These are phyloP conservation scores for Melipona bicolor DNA, from an alignment of 2,888 invertebrate genomes.

Conservation along the genomic window DNA sequence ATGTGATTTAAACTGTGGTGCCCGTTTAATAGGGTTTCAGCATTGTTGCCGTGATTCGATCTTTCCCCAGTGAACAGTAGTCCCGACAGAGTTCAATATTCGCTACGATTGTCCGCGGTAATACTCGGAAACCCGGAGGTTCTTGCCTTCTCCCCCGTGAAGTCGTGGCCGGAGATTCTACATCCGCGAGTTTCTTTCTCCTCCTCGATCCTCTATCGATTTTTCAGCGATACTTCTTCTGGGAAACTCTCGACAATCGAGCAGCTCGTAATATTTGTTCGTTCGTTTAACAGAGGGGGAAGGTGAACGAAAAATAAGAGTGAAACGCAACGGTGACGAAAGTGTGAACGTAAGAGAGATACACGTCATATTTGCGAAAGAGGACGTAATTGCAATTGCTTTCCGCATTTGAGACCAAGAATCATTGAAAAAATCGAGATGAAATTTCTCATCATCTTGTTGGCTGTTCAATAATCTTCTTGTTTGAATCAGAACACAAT, in stretches of 20 bases:
- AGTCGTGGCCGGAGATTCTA: slow-evolving; percentile 29
- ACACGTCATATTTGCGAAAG: too few species aligned
- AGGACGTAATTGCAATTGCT: too few species aligned
- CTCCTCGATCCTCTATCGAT: not conserved
- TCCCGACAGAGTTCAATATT: slow-evolving; percentile 34
- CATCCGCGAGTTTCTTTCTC: not conserved
- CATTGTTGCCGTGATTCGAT: slow-evolving; percentile 49
- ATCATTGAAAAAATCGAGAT: too few species aligned
- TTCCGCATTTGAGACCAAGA: too few species aligned
- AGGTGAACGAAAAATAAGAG: too few species aligned
- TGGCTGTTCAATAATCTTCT: too few species aligned
- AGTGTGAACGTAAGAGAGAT: too few species aligned
- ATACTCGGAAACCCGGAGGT: not conserved
- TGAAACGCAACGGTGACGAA: too few species aligned
- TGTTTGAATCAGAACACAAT: too few species aligned
- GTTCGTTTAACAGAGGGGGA: too few species aligned
- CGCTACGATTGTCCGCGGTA: slow-evolving; percentile 8
- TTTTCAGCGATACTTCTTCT: not conserved
- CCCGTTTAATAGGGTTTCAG: slow-evolving; percentile 47
- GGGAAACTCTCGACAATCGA: not conserved
- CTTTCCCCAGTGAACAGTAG: slow-evolving; percentile 41
- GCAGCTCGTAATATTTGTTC: too few species aligned
- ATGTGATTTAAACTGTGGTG: slow-evolving; percentile 52
- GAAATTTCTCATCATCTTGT: too few species aligned
- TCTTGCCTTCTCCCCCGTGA: not conserved